Evolutionary conservation across 2,797 vertebrate species (phyloP), one percentile per base, ranked within the genome.

Genomic region (Mormyrops boulengeri): DNA sequence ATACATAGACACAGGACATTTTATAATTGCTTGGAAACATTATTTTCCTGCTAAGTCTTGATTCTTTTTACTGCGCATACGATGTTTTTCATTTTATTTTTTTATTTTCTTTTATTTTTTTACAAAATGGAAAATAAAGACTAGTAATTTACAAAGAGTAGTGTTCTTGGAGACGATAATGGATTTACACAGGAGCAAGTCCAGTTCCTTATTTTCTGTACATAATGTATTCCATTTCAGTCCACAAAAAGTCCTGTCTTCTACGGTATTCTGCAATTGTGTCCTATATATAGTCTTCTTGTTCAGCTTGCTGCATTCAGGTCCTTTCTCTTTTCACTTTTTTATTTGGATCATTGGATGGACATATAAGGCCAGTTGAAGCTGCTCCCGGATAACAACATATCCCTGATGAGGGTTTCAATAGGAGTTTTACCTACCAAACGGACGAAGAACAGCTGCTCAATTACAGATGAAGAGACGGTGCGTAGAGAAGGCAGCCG

Each of bases 321-420:
- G 95, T 96, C 95, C 95, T 94, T 95, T 94, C 93, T 95, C 95
- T 94, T 94, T 92, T 95, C 94, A 92, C 93, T 94, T 87, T 57
- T 94, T 95, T 96, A 95, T 96, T 97, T 97, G 96, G 96, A 98
- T 96, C 98, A 99, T 96, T 99, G 98, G 96, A 99, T 99, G 96
- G 98, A 99, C 98, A 99, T 99, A 97, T 99, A 99, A 97, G 98
- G 98, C 98, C 98, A 99, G 97, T 99, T 99, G 98, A 99, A 99
- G 97, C 98, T 99, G 98, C 98, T 99, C 95, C 98, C 98, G 93
- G 98, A 99, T 96, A 99, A 97, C 96, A 99, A 96, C 98, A 99
- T 99, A 96, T 99, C 98, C 94, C 98, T 97, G 97, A 99, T 99
- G 97, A 99, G 98, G 96, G 98, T 99, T 96, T 99, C 98, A 96